Evolutionary conservation across 2,113 vertebrate species (phyloP).

Genomic region (Ailuropoda melanoleuca): DNA sequence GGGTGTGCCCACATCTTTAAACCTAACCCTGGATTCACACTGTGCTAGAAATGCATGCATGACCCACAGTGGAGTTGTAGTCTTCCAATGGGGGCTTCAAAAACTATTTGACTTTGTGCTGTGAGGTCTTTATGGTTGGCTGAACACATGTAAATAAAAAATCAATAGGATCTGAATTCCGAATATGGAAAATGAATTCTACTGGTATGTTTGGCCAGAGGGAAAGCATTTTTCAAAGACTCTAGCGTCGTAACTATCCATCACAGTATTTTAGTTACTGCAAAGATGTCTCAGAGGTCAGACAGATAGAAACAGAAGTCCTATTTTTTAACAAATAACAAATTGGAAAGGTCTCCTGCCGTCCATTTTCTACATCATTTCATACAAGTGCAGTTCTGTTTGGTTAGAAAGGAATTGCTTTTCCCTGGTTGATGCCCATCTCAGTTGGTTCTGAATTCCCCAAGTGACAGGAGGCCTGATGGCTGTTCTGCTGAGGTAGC

Average conservation of each 20-base stretch:
- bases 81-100: background rate
- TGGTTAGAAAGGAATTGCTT: conserved; percentile 27
- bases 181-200: conserved; percentile 21
- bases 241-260: background rate
- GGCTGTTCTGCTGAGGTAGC: background rate
- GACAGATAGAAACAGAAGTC: conserved; percentile 11
- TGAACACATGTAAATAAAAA: conserved; percentile 28
- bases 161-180: background rate
- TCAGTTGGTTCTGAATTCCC: background rate
- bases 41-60: background rate
- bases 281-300: conserved; percentile 37
- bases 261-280: conserved; percentile 8
- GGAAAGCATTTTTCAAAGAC: background rate
- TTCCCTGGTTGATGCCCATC: background rate
- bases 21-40: background rate
- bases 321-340: background rate
- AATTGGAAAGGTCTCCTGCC: background rate
- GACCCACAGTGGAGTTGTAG: background rate
- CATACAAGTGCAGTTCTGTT: background rate
- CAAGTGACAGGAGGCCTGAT: background rate
- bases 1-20: background rate
- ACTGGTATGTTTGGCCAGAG: background rate
- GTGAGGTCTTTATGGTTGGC: background rate
- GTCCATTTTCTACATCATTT: conserved; percentile 8
- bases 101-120: background rate